Conservation (phyloP, 1,140 invertebrate species). For the Sinonovacula constricta region DNA sequence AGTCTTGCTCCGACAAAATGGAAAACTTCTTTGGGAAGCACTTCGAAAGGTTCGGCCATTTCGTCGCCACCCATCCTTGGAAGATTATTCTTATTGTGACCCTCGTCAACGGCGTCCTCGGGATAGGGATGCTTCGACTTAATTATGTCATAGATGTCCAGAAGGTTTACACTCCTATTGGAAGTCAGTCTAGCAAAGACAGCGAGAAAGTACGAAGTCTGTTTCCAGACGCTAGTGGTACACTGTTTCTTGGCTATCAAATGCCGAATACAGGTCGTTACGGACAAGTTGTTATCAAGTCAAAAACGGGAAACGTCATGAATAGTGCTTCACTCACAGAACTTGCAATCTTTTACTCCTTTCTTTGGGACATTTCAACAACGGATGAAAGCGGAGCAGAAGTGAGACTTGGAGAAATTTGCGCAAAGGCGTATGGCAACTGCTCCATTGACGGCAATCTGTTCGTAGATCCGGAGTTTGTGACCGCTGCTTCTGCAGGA, state of each 20-base stretch:
- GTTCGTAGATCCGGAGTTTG: constrained; percentile 18
- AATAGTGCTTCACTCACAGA: not conserved
- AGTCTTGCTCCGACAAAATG: not conserved
- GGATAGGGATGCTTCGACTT: constrained; percentile 55
- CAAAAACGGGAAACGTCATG: constrained; percentile 29
- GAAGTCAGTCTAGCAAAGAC: too few relatives aligned
- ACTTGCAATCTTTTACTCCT: not conserved
- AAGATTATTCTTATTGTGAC: constrained; percentile 21
- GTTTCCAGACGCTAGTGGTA: not conserved
- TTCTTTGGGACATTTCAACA: not conserved
- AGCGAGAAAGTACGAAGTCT: too few relatives aligned
- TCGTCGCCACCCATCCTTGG: constrained; percentile 44
- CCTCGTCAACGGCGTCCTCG: constrained; percentile 52
- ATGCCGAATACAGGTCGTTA: constrained; percentile 12
- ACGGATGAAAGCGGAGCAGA: too few relatives aligned
- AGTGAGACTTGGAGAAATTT: not conserved
- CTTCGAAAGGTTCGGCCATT: constrained; percentile 36
- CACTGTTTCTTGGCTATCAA: too few relatives aligned
- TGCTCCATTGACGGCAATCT: constrained; percentile 31
- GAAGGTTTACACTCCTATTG: constrained; percentile 36
- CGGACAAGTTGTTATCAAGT: constrained; percentile 28
- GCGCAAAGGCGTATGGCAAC: constrained; percentile 10
- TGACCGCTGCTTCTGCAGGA: not conserved
- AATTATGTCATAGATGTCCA: constrained; percentile 27
- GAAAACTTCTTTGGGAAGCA: constrained; percentile 30